Evolutionary conservation across 2,888 invertebrate species (phyloP).

Genomic region (Drosophila mimetica): DNA sequence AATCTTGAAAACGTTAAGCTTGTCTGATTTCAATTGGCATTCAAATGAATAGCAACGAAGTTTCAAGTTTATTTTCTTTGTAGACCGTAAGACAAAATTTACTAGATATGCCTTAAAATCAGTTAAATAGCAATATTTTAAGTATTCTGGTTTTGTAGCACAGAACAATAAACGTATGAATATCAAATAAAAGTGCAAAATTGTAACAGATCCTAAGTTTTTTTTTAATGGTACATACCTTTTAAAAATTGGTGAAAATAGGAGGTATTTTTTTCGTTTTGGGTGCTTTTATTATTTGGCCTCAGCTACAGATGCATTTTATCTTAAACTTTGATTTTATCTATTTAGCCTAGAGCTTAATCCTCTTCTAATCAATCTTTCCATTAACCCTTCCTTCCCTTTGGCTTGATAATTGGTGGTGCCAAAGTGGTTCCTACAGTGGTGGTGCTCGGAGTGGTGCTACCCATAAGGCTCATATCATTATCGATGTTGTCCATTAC

Average conservation of each 20-base stretch:
- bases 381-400: conserved; percentile 48
- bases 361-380: too few species aligned
- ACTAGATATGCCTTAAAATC: conserved; percentile 16
- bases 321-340: neutral
- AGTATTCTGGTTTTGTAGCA: conserved; percentile 7
- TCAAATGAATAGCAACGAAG: conserved; percentile 10
- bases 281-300: conserved; percentile 28
- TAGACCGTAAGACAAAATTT: neutral
- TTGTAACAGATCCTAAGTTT: neutral
- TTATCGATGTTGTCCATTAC: conserved; percentile 66
- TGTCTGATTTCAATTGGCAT: conserved; percentile 1
- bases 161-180: conserved; percentile 10
- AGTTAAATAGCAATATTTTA: conserved; percentile 7
- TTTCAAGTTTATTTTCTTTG: conserved; percentile 4
- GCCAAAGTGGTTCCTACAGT: conserved; percentile 29
- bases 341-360: conserved; percentile 1
- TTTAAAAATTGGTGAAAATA: too few species aligned
- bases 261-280: neutral
- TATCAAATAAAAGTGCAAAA: conserved; percentile 24
- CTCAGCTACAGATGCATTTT: conserved; percentile 14
- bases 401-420: conserved; percentile 38
- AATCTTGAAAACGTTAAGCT: neutral
- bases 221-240: neutral
- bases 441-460: conserved; percentile 46
- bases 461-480: conserved; percentile 59